Evolutionary conservation across 2,888 invertebrate genomes (phyloP).

Genomic region (Andrena bucephala): DNA sequence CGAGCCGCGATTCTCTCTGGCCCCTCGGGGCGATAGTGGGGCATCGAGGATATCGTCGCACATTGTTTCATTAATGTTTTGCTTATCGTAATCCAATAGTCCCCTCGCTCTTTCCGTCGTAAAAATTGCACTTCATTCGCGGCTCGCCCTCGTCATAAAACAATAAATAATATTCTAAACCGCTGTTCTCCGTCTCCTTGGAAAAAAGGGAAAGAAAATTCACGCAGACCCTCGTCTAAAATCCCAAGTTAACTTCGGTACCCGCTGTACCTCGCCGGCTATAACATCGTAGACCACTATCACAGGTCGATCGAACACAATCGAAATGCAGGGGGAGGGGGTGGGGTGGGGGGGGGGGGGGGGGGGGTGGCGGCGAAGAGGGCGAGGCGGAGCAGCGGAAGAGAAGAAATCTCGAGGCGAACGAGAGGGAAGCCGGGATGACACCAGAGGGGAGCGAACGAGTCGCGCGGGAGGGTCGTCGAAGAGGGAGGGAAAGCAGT

Average conservation of each 20-base stretch:
- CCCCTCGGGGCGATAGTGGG: not conserved
- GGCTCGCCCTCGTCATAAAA: no score
- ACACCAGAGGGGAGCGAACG: conserved; percentile 52
- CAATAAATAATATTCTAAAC: no score
- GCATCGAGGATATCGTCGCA: not conserved
- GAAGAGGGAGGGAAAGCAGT: conserved; percentile 22
- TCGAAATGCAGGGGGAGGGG: not conserved
- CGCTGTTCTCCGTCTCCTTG: no score
- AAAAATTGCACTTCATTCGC: not conserved
- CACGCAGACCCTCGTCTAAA: not conserved
- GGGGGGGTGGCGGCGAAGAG: no score
- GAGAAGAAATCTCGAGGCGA: conserved; percentile 43
- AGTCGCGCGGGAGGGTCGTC: conserved; percentile 52
- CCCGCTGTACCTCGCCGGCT: not conserved
- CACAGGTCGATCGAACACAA: conserved; percentile 39
- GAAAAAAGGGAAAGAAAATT: no score
- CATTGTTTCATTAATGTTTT: conserved; percentile 19
- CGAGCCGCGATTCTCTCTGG: conserved; percentile 22
- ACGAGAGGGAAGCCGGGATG: conserved; percentile 35
- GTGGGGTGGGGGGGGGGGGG: no score
- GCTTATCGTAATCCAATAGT: not conserved
- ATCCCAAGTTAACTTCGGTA: not conserved
- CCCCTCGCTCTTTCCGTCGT: not conserved
- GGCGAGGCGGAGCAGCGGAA: conserved; percentile 39
- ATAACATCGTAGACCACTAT: conserved; percentile 7